Evolutionary conservation across 37 sponge, comb jelly and placozoan species (phyloP).

Genomic region (Crambe crambe): DNA sequence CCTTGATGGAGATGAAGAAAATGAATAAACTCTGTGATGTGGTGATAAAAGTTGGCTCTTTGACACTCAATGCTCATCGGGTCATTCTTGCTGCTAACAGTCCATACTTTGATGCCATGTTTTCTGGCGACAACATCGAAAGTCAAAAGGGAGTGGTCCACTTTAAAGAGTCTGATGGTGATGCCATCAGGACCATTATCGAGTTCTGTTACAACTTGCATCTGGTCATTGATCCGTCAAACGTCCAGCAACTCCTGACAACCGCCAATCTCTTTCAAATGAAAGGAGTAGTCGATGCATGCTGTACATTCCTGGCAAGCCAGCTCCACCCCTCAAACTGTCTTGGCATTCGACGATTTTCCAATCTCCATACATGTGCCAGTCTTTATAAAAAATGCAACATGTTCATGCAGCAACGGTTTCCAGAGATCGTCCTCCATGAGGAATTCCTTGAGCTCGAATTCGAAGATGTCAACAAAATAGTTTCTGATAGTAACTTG

Average conservation of each 20-base stretch:
- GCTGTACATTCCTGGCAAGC: constrained; percentile 59
- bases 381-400: constrained; percentile 51
- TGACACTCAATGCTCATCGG: constrained; percentile 70
- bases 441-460: constrained; percentile 64
- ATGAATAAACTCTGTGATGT: constrained; percentile 83
- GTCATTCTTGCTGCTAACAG: constrained; percentile 84
- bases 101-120: constrained; percentile 95
- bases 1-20: constrained; percentile 36
- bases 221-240: constrained; percentile 33
- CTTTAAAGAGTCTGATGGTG: constrained; percentile 43
- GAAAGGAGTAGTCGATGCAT: constrained; percentile 59
- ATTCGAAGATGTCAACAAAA: constrained; percentile 35
- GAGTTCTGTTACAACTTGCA: constrained; percentile 56
- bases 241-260: constrained; percentile 57
- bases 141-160: constrained; percentile 43
- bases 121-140: constrained; percentile 76
- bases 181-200: constrained; percentile 41
- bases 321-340: constrained; percentile 76
- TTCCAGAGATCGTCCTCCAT: constrained; percentile 76
- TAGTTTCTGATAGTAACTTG: constrained; percentile 65
- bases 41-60: constrained; percentile 55
- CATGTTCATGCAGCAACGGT: constrained; percentile 71
- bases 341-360: constrained; percentile 64
- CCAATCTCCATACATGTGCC: constrained; percentile 44
- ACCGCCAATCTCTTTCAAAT: constrained; percentile 59